phyloP scores from a whole-genome alignment of 2,797 vertebrate genomes.

The Nannoperca australis region DNA sequence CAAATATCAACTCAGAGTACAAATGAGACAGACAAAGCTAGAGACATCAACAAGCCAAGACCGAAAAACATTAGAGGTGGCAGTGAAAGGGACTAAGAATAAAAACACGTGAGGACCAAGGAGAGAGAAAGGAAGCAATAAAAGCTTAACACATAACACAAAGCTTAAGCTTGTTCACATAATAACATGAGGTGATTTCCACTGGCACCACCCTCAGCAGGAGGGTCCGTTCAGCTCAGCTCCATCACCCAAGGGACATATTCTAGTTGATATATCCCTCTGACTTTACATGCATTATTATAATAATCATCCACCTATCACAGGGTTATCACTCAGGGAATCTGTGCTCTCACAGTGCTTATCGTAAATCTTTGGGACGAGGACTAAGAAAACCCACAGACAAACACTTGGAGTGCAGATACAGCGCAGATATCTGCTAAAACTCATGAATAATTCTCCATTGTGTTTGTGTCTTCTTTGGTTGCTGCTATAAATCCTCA shows the following conservation, averaged over 20 bases:
- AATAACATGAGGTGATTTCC: conserved; percentile 52
- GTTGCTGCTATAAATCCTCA: conserved; percentile 20
- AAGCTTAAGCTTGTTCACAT: conserved; percentile 35
- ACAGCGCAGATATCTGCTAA: conserved; percentile 14
- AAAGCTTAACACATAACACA: conserved; percentile 10
- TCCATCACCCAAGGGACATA: conserved; percentile 17
- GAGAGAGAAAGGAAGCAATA: conserved; percentile 20
- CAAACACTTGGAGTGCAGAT: neutral
- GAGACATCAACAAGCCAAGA: conserved; percentile 6
- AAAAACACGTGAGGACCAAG: conserved; percentile 8
- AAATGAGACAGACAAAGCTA: neutral
- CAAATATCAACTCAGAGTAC: neutral
- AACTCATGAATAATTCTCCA: conserved; percentile 37
- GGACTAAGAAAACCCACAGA: neutral
- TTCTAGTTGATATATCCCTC: conserved; percentile 27
- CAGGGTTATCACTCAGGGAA: conserved; percentile 29
- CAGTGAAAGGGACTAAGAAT: conserved; percentile 18
- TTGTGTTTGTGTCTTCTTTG: conserved; percentile 21
- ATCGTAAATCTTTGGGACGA: neutral
- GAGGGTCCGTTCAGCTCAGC: conserved; percentile 33
- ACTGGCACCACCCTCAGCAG: conserved; percentile 16
- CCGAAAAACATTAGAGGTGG: neutral
- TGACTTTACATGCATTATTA: conserved; percentile 22
- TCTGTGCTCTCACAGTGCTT: neutral
- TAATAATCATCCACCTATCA: conserved; percentile 32